phyloP scores from a whole-genome alignment of 2,113 vertebrate species.

The Psettodes erumei region DNA sequence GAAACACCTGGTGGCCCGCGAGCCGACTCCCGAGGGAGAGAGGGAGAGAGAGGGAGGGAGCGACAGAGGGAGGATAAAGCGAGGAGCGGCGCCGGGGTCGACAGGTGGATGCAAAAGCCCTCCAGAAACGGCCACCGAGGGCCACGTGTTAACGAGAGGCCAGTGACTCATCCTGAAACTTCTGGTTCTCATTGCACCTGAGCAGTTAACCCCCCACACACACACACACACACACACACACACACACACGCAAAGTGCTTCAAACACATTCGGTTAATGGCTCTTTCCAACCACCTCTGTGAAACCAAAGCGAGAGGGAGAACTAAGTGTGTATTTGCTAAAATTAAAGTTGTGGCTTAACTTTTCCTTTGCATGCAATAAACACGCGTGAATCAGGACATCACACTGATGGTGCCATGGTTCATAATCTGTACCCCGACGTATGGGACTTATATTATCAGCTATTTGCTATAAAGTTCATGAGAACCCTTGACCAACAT shows the following conservation, averaged over 20 bases:
- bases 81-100: conserved; percentile 28
- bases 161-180: conserved; percentile 45
- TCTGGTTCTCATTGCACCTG: conserved; percentile 54
- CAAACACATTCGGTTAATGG: conserved; percentile 52
- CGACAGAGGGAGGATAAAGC: conserved; percentile 2
- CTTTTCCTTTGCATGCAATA: neutral
- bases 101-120: conserved; percentile 56
- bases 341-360: conserved; percentile 8
- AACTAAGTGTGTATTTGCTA: conserved; percentile 11
- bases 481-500: no score
- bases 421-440: no score
- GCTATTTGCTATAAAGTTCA: no score
- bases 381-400: no score
- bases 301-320: conserved; percentile 34
- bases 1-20: conserved; percentile 64
- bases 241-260: conserved; percentile 7
- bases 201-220: conserved; percentile 56
- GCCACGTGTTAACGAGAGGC: conserved; percentile 46
- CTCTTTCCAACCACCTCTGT: conserved; percentile 37
- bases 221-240: no score
- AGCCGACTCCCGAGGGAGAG: conserved; percentile 5
- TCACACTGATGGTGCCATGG: no score
- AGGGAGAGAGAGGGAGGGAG: neutral
- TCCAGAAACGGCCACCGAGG: conserved; percentile 19
- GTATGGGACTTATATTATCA: no score